Evolutionary conservation across 2,888 invertebrate genomes (phyloP).

Genomic region (Noctua janthina): DNA sequence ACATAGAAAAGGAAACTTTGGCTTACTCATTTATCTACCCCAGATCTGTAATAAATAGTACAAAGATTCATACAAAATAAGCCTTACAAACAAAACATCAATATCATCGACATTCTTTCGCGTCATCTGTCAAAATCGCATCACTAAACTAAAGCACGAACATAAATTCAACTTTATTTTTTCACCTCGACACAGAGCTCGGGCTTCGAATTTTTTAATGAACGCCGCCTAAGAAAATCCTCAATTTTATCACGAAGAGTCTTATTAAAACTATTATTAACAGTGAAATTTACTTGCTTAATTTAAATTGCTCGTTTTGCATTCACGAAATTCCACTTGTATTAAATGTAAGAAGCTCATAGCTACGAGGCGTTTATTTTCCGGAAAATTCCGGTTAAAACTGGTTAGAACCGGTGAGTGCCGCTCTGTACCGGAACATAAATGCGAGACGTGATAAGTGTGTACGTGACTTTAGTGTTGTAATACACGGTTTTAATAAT

Average conservation of each 20-base stretch:
- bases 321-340: slow-evolving; percentile 64
- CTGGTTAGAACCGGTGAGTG: slow-evolving; percentile 61
- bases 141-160: slow-evolving; percentile 27
- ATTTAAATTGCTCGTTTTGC: slow-evolving; percentile 66
- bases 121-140: slow-evolving; percentile 20
- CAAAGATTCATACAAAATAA: neutral
- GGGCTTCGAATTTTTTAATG: slow-evolving; percentile 41
- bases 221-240: slow-evolving; percentile 34
- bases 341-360: slow-evolving; percentile 69
- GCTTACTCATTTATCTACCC: neutral
- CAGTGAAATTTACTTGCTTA: slow-evolving; percentile 63
- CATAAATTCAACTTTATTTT: slow-evolving; percentile 48
- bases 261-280: slow-evolving; percentile 68
- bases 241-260: slow-evolving; percentile 39
- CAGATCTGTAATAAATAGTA: neutral
- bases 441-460: slow-evolving; percentile 70
- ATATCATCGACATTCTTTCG: slow-evolving; percentile 8
- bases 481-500: slow-evolving; percentile 55
- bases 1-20: neutral
- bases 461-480: slow-evolving; percentile 69
- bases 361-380: slow-evolving; percentile 71
- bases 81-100: neutral
- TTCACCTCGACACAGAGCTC: neutral
- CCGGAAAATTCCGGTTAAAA: slow-evolving; percentile 69
- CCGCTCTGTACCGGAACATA: slow-evolving; percentile 64